Evolutionary conservation across 1,140 invertebrate species (phyloP).

Genomic region (Cotesia vestalis): DNA sequence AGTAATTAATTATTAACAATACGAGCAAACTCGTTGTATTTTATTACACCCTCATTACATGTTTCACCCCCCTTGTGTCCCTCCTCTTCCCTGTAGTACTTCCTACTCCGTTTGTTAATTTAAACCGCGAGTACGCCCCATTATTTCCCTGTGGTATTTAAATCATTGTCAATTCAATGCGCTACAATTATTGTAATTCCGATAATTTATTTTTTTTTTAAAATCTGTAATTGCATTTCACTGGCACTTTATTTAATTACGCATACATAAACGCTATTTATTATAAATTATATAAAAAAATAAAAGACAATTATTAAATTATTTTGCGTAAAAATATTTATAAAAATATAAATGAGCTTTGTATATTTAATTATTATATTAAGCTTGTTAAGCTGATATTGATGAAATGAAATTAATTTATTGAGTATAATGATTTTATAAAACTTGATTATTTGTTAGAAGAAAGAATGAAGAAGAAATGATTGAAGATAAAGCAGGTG

Average conservation of each 20-base stretch:
- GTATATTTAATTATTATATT: not conserved
- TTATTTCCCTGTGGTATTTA: conserved; percentile 16
- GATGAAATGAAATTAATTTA: not conserved
- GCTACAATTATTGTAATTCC: conserved; percentile 21
- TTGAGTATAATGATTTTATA: not conserved
- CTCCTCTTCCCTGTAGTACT: too few relatives aligned
- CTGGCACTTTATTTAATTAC: too few relatives aligned
- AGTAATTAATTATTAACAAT: conserved; percentile 4
- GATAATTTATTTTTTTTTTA: not conserved
- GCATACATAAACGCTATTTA: too few relatives aligned
- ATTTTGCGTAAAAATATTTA: not conserved
- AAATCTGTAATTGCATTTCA: too few relatives aligned
- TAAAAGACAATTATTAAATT: too few relatives aligned
- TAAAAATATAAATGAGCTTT: too few relatives aligned
- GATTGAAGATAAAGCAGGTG: too few relatives aligned
- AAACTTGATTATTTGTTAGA: not conserved
- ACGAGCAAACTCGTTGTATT: not conserved
- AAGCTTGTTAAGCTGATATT: not conserved
- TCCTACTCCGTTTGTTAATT: conserved; percentile 10
- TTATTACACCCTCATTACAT: not conserved
- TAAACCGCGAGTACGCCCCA: conserved; percentile 5
- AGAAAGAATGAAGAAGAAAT: too few relatives aligned
- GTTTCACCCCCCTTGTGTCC: not conserved
- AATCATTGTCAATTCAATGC: conserved; percentile 31
- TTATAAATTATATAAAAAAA: too few relatives aligned